Conservation (phyloP, 2,113 vertebrate genomes). For the Heliornis fulica region DNA sequence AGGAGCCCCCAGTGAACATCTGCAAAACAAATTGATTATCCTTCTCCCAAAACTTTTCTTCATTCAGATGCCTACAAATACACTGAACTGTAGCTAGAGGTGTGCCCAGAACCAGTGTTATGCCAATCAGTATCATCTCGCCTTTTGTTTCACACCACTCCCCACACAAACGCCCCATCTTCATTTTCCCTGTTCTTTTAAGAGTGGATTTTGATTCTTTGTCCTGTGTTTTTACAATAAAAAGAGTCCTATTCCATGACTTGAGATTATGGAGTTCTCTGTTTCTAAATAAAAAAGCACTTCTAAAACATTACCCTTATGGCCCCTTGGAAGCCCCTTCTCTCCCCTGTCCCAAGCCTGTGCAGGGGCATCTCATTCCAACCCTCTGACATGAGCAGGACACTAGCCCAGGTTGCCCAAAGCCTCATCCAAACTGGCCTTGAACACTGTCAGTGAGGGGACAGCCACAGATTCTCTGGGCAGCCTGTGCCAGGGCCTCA, state of each 20-base stretch:
- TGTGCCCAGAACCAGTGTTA: not conserved
- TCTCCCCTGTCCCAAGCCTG: accelerated
- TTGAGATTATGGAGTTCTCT: accelerated
- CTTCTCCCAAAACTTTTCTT: not conserved
- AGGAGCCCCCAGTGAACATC: not conserved
- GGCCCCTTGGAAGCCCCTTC: not conserved
- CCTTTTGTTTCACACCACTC: not conserved
- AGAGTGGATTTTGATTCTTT: not conserved
- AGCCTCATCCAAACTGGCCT: too few species aligned
- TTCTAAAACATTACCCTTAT: not conserved
- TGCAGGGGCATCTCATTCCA: too few species aligned
- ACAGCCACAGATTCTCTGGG: too few species aligned
- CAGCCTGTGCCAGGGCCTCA: too few species aligned
- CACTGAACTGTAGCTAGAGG: not conserved
- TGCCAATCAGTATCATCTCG: accelerated
- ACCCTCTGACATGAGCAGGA: too few species aligned
- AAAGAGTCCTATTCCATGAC: not conserved
- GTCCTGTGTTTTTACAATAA: not conserved
- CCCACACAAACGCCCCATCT: too few species aligned
- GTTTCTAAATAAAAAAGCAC: not conserved
- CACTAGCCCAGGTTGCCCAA: too few species aligned
- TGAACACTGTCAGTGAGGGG: too few species aligned
- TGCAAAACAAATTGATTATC: not conserved
- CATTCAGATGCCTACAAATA: not conserved
- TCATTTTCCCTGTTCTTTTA: not conserved